These are phyloP conservation scores for Panagrolaimus sp. DNA, from an alignment of 1,140 invertebrate genomes.

Conservation along the genomic window DNA sequence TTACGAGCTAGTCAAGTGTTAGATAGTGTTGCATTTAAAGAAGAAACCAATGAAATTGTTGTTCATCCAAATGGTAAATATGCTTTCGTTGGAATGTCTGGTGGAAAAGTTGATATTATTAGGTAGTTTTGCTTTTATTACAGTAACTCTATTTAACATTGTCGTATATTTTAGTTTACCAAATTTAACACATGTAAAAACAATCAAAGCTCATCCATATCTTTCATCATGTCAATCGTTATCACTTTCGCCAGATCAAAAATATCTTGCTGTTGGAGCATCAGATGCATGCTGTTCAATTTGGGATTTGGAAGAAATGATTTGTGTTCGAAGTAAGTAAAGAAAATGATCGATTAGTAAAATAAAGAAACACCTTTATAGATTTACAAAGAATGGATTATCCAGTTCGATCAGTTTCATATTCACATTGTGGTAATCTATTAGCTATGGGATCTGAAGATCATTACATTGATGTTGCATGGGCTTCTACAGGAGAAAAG, in stretches of 20 bases:
- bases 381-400: background rate
- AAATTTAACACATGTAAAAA: background rate
- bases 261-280: slow-evolving; percentile 4
- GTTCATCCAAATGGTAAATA: background rate
- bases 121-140: no score
- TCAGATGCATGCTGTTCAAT: slow-evolving; percentile 1
- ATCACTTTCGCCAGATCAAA: background rate
- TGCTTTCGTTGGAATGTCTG: slow-evolving; percentile 2
- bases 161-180: background rate
- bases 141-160: no score
- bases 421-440: background rate
- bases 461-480: slow-evolving; percentile 8
- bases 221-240: background rate
- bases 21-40: background rate
- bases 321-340: no score
- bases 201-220: slow-evolving; percentile 3
- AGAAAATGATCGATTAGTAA: no score
- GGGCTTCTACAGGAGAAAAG: slow-evolving; percentile 1
- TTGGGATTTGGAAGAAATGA: background rate
- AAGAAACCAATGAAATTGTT: slow-evolving; percentile 9
- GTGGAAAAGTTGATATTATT: background rate
- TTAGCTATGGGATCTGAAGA: background rate
- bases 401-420: background rate
- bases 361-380: no score
- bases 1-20: background rate